Evolutionary conservation across 1,140 invertebrate species (phyloP), one percentile per base, ranked within the genome.

Genomic region (Neodiprion virginianus): DNA sequence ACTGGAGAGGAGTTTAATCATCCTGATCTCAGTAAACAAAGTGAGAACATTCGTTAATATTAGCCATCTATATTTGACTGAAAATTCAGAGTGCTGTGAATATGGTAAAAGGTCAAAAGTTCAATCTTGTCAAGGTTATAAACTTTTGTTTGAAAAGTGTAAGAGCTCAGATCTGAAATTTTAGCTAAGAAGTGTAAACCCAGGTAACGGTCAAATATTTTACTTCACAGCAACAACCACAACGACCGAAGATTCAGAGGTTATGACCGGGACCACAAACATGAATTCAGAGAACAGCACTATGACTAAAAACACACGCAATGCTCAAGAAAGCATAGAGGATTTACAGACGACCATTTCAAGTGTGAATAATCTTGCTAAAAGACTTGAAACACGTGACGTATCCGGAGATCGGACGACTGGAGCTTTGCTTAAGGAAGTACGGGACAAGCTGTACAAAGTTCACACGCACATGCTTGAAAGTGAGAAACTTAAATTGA

Each of bases 91-190:
- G 69, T 76, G 75, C 61, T 76, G 77, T 78, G 61, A 72, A 68
- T 67, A 40, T 48, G 7, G 10, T 5, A 1, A 72, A 71, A 70
- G 48, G 72, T 67, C 1, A 68, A 74, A 74, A 53, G 23, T 50
- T 78, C 76, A 21, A 75, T 70, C 76, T 47, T 68, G n/a, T 69
- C 49, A 48, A 66, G 50, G 75, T 74, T 76, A 77, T 67, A 61
- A 71, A 72, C 10, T 78, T 80, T 74, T 73, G 50, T 72, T 76
- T 40, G 49, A 74, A 72, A 66, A 76, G 71, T 69, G 53, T 76
- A n/a, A 74, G 74, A 48, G 73, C 67, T 77, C 78, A 78, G 77
- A 78, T 78, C 77, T 78, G 77, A 78, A 48, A 71, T 72, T 72
- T 73, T 65, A 28, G 17, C 17, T 21, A 21, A 72, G 66, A 67